Evolutionary conservation across 2,113 vertebrate genomes (phyloP).

Genomic region (Morone chrysops): DNA sequence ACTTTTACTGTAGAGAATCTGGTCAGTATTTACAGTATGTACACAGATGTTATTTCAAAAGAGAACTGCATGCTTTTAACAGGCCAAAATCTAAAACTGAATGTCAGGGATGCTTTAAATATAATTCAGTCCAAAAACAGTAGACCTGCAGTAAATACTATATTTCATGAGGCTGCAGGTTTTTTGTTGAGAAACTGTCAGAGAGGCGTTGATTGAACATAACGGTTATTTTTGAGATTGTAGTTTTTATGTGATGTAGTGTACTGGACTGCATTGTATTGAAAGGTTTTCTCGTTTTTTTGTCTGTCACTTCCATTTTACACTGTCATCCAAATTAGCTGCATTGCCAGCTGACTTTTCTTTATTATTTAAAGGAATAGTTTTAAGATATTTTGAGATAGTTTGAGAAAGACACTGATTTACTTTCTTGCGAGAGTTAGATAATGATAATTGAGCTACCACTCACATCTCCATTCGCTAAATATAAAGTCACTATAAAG

Average conservation of each 20-base stretch:
- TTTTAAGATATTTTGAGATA: not conserved
- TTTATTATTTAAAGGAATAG: not conserved
- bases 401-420: not conserved
- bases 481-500: not conserved
- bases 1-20: not conserved
- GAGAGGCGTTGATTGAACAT: not conserved
- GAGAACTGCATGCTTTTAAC: not conserved
- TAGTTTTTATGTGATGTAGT: not conserved
- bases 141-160: not conserved
- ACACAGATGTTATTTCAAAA: constrained; percentile 14
- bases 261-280: not conserved
- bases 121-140: constrained; percentile 18
- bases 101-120: constrained; percentile 2
- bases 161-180: not conserved
- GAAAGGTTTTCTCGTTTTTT: not conserved
- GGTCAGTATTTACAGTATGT: constrained; percentile 60
- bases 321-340: not conserved
- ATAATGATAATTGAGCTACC: not conserved
- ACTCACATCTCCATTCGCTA: too few relatives aligned
- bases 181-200: not conserved
- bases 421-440: not conserved
- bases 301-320: not conserved
- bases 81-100: not conserved
- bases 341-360: not conserved
- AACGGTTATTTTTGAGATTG: not conserved